Evolutionary conservation across 2,888 invertebrate species (phyloP), one percentile per base, ranked within the genome.

Genomic region (Silvanus unidentatus): DNA sequence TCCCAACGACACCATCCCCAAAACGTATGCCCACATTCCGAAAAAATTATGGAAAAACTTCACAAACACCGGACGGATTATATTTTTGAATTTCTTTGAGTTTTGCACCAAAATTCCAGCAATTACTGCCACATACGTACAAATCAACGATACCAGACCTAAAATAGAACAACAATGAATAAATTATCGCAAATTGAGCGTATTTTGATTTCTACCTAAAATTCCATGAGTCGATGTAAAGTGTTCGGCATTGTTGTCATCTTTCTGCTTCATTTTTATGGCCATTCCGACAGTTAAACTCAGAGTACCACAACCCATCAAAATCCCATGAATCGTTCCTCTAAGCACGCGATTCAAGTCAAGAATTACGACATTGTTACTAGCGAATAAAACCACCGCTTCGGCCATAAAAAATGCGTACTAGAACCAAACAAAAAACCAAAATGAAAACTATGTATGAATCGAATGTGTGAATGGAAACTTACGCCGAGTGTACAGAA

Each of bases 401-500:
- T 60, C 59, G 2, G 60, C 57, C 57, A 63, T 59, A 28, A 62
- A 52, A n/a, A 62, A 50, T 3, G 60, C 46, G 44, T 61, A 45
- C 65, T 66, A 43, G 44, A 61, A 58, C 41, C 42, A 35, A 35
- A 9, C 11, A 9, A 10, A 28, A 16, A 38, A 30, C 3, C 39
- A 39, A 4, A 11, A n/a, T n/a, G n/a, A n/a, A n/a, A n/a, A n/a
- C n/a, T n/a, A n/a, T n/a, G n/a, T n/a, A n/a, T n/a, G n/a, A n/a
- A n/a, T n/a, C n/a, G n/a, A n/a, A n/a, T n/a, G n/a, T n/a, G n/a
- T n/a, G n/a, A n/a, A n/a, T 13, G 10, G 5, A 13, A n/a, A 40
- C 65, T 65, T 54, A 66, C 66, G 43, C 65, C 65, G 12, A 62
- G 32, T 9, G 64, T 63, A 42, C 54, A 54, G 9, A 65, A 47